A percentile compares a stretch with the other conserved stretches of the same genome.
These are phyloP conservation scores for Catalaphyllia jardinei DNA, from an alignment of 64 coral and sea anemone genomes.

Conservation along the genomic window DNA sequence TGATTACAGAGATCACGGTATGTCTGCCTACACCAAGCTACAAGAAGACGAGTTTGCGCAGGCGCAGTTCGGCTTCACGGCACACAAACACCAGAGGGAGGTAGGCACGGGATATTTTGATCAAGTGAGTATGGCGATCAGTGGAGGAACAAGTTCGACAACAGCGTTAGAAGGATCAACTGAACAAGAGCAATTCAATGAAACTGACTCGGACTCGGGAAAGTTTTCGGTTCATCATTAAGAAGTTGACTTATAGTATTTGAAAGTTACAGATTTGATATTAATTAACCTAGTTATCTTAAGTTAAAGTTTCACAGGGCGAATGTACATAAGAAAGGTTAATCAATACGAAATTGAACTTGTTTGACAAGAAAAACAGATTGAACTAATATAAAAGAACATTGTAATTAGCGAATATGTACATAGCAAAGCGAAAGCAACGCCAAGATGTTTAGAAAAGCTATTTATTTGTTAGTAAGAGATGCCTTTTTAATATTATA, in stretches of 20 bases:
- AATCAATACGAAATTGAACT: no score
- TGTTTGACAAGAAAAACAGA: no score
- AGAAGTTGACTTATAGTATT: background rate
- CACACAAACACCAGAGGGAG: slow-evolving; percentile 87
- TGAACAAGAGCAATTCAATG: slow-evolving; percentile 77
- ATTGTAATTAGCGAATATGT: no score
- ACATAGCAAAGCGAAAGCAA: no score
- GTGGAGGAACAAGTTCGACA: slow-evolving; percentile 77
- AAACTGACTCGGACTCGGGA: background rate
- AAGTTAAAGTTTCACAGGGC: no score
- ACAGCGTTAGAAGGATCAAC: slow-evolving; percentile 83
- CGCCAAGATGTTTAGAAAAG: no score
- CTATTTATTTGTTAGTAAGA: no score
- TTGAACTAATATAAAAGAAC: no score
- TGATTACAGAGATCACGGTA: slow-evolving; percentile 68
- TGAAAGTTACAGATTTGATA: background rate
- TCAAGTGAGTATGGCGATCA: slow-evolving; percentile 76
- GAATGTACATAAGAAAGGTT: no score
- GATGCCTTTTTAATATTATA: no score
- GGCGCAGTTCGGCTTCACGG: slow-evolving; percentile 75
- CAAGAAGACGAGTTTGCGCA: slow-evolving; percentile 91
- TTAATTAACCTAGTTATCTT: no score
- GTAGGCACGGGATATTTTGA: slow-evolving; percentile 88
- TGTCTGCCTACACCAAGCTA: slow-evolving; percentile 82
- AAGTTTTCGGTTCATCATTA: background rate